Evolutionary conservation across 2,797 vertebrate species (phyloP).

Genomic region (Anableps anableps): DNA sequence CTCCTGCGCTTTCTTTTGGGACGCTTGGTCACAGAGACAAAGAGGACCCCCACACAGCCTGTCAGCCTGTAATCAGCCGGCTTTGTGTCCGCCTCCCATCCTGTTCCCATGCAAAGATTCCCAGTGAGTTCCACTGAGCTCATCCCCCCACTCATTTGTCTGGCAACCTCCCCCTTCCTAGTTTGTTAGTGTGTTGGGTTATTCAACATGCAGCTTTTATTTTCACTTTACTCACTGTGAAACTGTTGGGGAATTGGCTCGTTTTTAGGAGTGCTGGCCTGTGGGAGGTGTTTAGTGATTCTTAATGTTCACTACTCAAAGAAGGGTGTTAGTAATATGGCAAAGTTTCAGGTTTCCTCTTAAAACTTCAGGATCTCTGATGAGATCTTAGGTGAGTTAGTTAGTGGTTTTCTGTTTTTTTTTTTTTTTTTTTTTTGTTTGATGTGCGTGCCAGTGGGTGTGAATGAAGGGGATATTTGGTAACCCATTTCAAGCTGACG

Average conservation of each 20-base stretch:
- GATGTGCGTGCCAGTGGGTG: constrained; percentile 42
- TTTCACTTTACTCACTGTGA: constrained; percentile 28
- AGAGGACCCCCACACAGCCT: constrained; percentile 53
- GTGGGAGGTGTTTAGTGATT: constrained; percentile 9
- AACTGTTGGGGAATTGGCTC: constrained; percentile 21
- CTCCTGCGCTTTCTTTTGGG: constrained; percentile 45
- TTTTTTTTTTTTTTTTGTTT: constrained; percentile 21
- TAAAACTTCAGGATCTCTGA: not conserved
- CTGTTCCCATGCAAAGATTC: constrained; percentile 66
- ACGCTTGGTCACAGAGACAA: constrained; percentile 56
- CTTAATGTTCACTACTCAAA: constrained; percentile 35
- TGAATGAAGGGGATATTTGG: constrained; percentile 66
- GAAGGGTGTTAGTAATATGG: not conserved
- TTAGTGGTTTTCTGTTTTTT: constrained; percentile 17
- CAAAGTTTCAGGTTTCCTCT: not conserved
- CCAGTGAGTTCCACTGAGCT: constrained; percentile 47
- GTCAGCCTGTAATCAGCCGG: constrained; percentile 67
- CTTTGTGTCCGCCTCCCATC: constrained; percentile 67
- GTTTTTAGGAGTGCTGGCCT: constrained; percentile 10
- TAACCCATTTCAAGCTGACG: constrained; percentile 69
- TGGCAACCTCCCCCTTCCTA: constrained; percentile 53
- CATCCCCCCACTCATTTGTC: constrained; percentile 69
- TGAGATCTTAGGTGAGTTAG: not conserved
- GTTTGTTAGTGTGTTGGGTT: constrained; percentile 45
- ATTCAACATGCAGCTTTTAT: constrained; percentile 27